Base-by-base conservation (phyloP, 2,113 vertebrate species). In the Tenebrosternarchus preto region DNA sequence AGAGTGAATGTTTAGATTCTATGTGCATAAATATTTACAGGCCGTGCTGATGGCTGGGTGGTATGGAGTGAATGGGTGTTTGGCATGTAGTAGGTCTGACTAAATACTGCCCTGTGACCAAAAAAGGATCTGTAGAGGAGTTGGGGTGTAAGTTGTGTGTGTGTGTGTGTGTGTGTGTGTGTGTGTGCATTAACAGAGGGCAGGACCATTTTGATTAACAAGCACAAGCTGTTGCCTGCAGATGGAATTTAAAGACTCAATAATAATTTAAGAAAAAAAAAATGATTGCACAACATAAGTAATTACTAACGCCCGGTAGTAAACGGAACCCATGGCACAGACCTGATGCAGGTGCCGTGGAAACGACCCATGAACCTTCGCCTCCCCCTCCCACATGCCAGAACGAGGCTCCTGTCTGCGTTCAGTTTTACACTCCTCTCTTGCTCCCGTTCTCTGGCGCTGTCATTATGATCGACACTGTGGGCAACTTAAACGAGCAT, bases 21-120 rank as follows among this genome's bases (percentile, higher is more conserved):
- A 70, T 24, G 70, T 82, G 56, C 66, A 74, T 82, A 82, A 82
- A 82, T 82, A 82, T 82, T 82, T 82, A 82, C 72, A 82, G 77
- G 73, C 59, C 31, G 27, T 12, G 31, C 71, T 24, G 61, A 5
- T 50, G 66, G 70, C 66, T n/a, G 29, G 15, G 33, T 56, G 31
- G 68, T 50, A 66, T 61, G 36, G 64, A 69, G 55, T 24, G 27
- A 55, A 60, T 64, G 67, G 53, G 76, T 29, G 46, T 31, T 46
- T 63, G 70, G 64, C 33, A 63, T 77, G 72, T 72, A 46, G 72
- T 72, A 46, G 63, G 64, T n/a, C 74, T 77, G 74, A 20, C 55
- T 46, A 22, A 36, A 43, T 31, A 25, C 66, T 61, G 36, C 75
- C 80, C 63, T 46, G 16, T 24, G 59, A 57, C 67, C 80, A 73